These are phyloP conservation scores for Drosophila ironensis DNA, from an alignment of 1,140 invertebrate species.

Conservation along the genomic window DNA sequence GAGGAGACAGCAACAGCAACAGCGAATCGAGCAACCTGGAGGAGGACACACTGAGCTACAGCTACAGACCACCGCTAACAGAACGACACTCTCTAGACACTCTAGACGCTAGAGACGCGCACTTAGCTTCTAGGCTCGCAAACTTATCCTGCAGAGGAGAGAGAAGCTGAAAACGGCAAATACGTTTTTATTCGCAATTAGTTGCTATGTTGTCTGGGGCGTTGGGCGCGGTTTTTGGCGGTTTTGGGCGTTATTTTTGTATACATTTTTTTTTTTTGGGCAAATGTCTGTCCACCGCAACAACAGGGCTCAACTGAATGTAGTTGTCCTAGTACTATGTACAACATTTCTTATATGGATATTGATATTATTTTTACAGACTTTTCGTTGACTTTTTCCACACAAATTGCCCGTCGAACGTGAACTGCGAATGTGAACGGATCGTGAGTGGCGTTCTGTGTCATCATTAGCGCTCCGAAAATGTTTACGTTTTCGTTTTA, in stretches of 20 bases:
- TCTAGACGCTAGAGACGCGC: conserved; percentile 55
- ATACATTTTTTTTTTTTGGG: too few species aligned
- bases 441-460: conserved; percentile 33
- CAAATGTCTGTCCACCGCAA: conserved; percentile 59
- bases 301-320: conserved; percentile 71
- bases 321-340: conserved; percentile 44
- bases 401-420: conserved; percentile 78
- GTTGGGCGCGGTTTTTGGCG: conserved; percentile 60
- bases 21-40: conserved; percentile 29
- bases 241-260: too few species aligned
- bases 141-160: conserved; percentile 77
- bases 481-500: conserved; percentile 18
- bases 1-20: too few species aligned
- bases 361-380: conserved; percentile 19
- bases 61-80: conserved; percentile 64
- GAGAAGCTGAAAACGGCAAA: conserved; percentile 80
- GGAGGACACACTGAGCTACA: conserved; percentile 53
- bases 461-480: conserved; percentile 49
- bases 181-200: conserved; percentile 63
- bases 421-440: conserved; percentile 47
- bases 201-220: conserved; percentile 58
- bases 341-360: conserved; percentile 21
- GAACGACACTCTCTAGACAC: conserved; percentile 56
- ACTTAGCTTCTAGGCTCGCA: conserved; percentile 40
- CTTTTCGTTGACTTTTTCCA: conserved; percentile 75